These are phyloP conservation scores for Nycteola revayana DNA, from an alignment of 2,888 invertebrate species.

Conservation along the genomic window DNA sequence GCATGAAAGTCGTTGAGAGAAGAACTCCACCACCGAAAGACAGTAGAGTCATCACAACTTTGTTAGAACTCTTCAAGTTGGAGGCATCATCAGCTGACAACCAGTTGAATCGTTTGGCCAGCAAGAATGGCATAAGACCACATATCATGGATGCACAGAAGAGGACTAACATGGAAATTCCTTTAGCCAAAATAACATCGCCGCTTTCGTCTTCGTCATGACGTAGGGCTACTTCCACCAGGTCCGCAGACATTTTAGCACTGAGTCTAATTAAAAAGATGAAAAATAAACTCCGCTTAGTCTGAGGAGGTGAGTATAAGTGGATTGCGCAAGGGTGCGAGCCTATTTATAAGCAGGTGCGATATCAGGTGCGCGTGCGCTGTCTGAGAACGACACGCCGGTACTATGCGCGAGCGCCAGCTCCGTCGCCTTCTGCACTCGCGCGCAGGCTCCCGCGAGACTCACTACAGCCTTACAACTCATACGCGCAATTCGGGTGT, in stretches of 20 bases:
- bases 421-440: conserved; percentile 50
- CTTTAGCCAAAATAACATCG: conserved; percentile 86
- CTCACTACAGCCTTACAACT: conserved; percentile 50
- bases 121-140: conserved; percentile 87
- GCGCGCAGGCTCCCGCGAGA: conserved; percentile 52
- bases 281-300: conserved; percentile 12
- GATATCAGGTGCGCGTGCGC: conserved; percentile 72
- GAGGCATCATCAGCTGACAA: conserved; percentile 69
- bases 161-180: conserved; percentile 89
- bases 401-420: conserved; percentile 55
- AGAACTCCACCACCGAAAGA: conserved; percentile 94
- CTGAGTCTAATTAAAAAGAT: not conserved
- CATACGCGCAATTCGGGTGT: conserved; percentile 31
- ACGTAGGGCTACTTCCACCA: conserved; percentile 32
- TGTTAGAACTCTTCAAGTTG: conserved; percentile 71
- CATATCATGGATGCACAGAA: conserved; percentile 88
- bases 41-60: conserved; percentile 83
- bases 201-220: conserved; percentile 51
- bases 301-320: conserved; percentile 29
- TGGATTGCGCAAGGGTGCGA: conserved; percentile 44
- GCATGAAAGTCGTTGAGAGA: conserved; percentile 90
- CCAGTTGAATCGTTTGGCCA: conserved; percentile 86
- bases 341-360: conserved; percentile 59
- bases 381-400: conserved; percentile 54
- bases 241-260: conserved; percentile 39